Conservation (phyloP, 2,113 vertebrate genomes). For the Sigmodon hispidus region DNA sequence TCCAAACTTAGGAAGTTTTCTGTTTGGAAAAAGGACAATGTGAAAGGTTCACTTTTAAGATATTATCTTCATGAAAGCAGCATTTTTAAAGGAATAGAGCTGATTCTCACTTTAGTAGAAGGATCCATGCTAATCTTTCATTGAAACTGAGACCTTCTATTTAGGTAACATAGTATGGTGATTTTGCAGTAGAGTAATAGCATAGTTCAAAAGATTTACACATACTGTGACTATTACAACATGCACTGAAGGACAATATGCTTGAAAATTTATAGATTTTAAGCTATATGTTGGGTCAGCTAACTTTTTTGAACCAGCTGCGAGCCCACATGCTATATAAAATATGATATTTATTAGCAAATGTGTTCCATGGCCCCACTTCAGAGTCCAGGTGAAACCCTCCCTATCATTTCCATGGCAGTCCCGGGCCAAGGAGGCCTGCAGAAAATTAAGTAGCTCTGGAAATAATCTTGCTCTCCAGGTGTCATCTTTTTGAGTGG, state of each 20-base stretch:
- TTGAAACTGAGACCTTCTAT: not conserved
- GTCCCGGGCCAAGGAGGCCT: not conserved
- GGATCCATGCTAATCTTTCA: not conserved
- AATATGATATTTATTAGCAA: conserved; percentile 63
- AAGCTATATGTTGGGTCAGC: conserved; percentile 10
- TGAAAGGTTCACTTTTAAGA: conserved; percentile 39
- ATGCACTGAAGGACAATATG: not conserved
- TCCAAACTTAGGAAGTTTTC: not conserved
- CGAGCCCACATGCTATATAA: conserved; percentile 29
- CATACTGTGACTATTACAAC: conserved; percentile 1
- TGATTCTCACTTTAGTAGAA: conserved; percentile 9
- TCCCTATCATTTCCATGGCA: not conserved
- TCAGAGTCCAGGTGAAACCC: conserved; percentile 48
- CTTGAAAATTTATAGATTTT: conserved; percentile 36
- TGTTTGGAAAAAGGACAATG: conserved; percentile 15
- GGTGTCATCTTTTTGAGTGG: conserved; percentile 25
- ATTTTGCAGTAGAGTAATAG: conserved; percentile 15
- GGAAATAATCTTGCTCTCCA: conserved; percentile 44
- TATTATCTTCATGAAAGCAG: not conserved
- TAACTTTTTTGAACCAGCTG: conserved; percentile 19
- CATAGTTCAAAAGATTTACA: conserved; percentile 18
- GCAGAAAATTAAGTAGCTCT: conserved; percentile 53
- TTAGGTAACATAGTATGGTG: not conserved
- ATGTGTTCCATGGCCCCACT: conserved; percentile 41
- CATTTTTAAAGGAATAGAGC: not conserved